Base-by-base conservation (phyloP, 2,888 invertebrate genomes). In the Oligia fasciuncula region DNA sequence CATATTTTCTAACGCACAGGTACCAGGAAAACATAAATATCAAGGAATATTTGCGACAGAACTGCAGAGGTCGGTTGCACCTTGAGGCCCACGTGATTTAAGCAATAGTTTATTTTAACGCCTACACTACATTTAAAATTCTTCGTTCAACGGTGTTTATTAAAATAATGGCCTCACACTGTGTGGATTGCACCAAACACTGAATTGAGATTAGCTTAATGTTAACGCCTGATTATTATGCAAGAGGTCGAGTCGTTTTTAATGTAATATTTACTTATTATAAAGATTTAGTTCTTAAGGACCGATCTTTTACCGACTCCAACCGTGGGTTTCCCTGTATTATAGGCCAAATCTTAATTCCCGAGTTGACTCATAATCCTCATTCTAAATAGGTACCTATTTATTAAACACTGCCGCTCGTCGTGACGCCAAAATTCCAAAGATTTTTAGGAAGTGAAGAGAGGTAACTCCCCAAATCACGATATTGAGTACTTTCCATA, bases 21-120 rank as follows among this genome's bases (percentile, higher is more conserved):
- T 87, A 85, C 83, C 84, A 88, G 89, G 87, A 85, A 84, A 80
- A 65, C 68, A 89, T 77, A 69, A 85, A 60, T 71, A 54, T 63
- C 57, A 60, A 83, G 76, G 81, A 87, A 86, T 86, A 89, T 89
- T 84, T 76, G 86, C 81, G 77, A 85, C 79, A 83, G 68, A 82
- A 84, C 79, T 82, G 84, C 84, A 84, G 77, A 89, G 90, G 87
- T 86, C 83, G 85, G 71, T 70, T 79, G 85, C 86, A 84, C 90
- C 90, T 89, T 90, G 90, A 83, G 46, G 84, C 89, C 89, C 89
- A 89, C 89, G 80, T 84, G 66, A 71, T 14, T 87, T 80, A 69
- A 83, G 79, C 83, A 87, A 87, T 78, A 78, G 80, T 83, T 81
- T 77, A 84, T 80, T 40, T 72, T 83, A 57, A 77, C 89, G 66